A percentile compares a stretch with the other conserved stretches of the same genome.
Conservation (phyloP, 2,113 vertebrate genomes). For the Halcyon senegalensis region DNA sequence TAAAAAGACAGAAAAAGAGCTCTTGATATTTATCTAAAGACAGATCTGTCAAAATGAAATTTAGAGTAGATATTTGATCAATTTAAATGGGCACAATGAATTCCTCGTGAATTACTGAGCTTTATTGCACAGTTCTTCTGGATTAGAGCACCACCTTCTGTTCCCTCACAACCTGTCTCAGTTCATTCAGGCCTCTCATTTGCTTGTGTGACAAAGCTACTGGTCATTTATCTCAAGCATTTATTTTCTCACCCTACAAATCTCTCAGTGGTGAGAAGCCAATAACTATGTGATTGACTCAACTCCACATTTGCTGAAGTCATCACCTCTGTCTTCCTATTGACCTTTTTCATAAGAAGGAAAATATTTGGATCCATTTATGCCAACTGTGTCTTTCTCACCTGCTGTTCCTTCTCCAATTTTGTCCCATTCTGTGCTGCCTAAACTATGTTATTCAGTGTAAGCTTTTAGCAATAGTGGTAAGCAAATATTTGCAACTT, state of each 20-base stretch:
- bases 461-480: neutral
- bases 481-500: neutral
- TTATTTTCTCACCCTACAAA: neutral
- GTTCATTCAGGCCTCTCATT: neutral
- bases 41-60: neutral
- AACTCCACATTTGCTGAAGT: neutral
- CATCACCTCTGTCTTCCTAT: neutral
- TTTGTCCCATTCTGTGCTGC: neutral
- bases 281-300: neutral
- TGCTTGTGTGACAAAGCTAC: neutral
- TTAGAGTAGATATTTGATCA: neutral
- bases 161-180: neutral
- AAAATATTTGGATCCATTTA: neutral
- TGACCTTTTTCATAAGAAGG: neutral
- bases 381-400: neutral
- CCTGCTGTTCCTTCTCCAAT: neutral
- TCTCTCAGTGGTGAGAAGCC: neutral
- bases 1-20: conserved; percentile 20
- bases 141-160: conserved; percentile 48
- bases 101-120: neutral
- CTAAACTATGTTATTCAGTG: rapidly evolving
- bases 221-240: neutral
- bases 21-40: neutral
- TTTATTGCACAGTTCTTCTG: neutral
- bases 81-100: neutral